phyloP scores from a whole-genome alignment of 2,888 invertebrate species.

The Harpagoxenus sublaevis region DNA sequence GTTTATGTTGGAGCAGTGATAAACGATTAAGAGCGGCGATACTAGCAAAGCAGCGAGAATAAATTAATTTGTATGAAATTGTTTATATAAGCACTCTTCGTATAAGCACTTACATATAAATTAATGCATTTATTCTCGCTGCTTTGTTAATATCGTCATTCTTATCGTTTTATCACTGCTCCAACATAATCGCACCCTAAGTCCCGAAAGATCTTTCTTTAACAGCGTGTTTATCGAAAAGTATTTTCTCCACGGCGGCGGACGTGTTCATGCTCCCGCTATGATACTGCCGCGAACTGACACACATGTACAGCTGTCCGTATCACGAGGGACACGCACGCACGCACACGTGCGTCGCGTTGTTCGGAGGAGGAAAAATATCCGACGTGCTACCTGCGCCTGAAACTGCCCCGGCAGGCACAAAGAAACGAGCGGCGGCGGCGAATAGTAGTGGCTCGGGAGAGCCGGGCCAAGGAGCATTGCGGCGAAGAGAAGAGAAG shows the following conservation, averaged over 20 bases:
- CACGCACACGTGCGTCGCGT: constrained; percentile 15
- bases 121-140: no score
- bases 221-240: not conserved
- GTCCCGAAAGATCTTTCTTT: not conserved
- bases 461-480: constrained; percentile 12
- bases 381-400: constrained; percentile 75
- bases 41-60: no score
- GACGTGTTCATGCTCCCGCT: not conserved
- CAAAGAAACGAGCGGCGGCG: constrained; percentile 70
- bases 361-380: constrained; percentile 52
- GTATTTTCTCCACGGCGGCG: constrained; percentile 18
- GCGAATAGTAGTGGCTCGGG: constrained; percentile 53
- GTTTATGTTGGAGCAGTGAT: no score
- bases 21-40: no score
- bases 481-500: not conserved
- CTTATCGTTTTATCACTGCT: no score
- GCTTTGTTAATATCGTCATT: no score
- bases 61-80: no score
- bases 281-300: constrained; percentile 27
- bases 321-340: constrained; percentile 50
- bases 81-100: no score
- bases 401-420: constrained; percentile 76
- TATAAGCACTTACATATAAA: no score
- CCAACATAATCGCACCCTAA: no score
- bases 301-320: constrained; percentile 3